Evolutionary conservation across 2,888 invertebrate genomes (phyloP).

Genomic region (Clanis bilineata): DNA sequence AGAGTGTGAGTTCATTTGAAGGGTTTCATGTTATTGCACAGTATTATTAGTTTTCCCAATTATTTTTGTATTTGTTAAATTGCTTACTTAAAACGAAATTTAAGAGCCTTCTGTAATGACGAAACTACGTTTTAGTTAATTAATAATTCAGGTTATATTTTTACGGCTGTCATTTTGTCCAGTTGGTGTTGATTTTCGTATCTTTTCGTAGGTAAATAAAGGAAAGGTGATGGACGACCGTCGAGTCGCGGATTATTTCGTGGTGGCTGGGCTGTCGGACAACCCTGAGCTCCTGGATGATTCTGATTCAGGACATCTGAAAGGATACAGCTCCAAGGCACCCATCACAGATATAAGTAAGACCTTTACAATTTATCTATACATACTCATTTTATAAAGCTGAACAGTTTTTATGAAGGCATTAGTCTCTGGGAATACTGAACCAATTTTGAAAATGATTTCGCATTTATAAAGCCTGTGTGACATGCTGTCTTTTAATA

Average conservation of each 20-base stretch:
- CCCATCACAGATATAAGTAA: conserved; percentile 97
- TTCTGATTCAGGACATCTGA: conserved; percentile 91
- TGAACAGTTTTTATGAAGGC: too few relatives aligned
- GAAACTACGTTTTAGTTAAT: background rate
- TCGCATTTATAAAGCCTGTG: background rate
- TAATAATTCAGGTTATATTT: conserved; percentile 8
- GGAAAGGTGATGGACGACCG: conserved; percentile 88
- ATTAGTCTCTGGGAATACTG: background rate
- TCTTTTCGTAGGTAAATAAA: conserved; percentile 8
- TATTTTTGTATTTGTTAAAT: conserved; percentile 13
- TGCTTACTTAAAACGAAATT: background rate
- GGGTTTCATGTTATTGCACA: conserved; percentile 54
- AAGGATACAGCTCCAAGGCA: conserved; percentile 90
- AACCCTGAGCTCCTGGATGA: conserved; percentile 89
- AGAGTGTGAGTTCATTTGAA: conserved; percentile 58
- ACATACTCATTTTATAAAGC: background rate
- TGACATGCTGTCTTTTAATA: background rate
- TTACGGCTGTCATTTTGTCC: conserved; percentile 1
- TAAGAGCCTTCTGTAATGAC: conserved; percentile 7
- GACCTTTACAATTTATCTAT: conserved; percentile 27
- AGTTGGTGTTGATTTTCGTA: background rate
- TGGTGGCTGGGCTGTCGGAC: conserved; percentile 96
- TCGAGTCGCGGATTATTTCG: conserved; percentile 98
- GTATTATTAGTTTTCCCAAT: conserved; percentile 35
- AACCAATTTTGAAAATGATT: background rate